These are phyloP conservation scores for human (Homo sapiens) DNA, from an alignment of 2,113 vertebrate genomes.

Conservation along the genomic window GRCh38 chr7:14701501-14702000, in stretches of 20 bases:
- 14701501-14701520: background rate
- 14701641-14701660: slow-evolving; percentile 39
- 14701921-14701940: background rate
- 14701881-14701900: background rate
- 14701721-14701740: slow-evolving; percentile 89
- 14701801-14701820: background rate
- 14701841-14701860: background rate
- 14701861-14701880: background rate
- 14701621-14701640: slow-evolving; percentile 51
- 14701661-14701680: slow-evolving; percentile 81
- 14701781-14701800: background rate
- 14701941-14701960: background rate
- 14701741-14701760: slow-evolving; percentile 50
- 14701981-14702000: background rate
- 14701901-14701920: background rate
- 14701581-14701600: background rate
- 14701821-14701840: background rate
- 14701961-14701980: background rate
- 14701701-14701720: slow-evolving; percentile 91
- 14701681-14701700: slow-evolving; percentile 90
- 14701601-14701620: slow-evolving; percentile 60
- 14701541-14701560: slow-evolving; percentile 6
- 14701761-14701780: background rate
- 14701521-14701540: background rate
- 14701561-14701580: background rate